phyloP scores from a whole-genome alignment of 2,113 vertebrate species.

The Rhipidura dahli region DNA sequence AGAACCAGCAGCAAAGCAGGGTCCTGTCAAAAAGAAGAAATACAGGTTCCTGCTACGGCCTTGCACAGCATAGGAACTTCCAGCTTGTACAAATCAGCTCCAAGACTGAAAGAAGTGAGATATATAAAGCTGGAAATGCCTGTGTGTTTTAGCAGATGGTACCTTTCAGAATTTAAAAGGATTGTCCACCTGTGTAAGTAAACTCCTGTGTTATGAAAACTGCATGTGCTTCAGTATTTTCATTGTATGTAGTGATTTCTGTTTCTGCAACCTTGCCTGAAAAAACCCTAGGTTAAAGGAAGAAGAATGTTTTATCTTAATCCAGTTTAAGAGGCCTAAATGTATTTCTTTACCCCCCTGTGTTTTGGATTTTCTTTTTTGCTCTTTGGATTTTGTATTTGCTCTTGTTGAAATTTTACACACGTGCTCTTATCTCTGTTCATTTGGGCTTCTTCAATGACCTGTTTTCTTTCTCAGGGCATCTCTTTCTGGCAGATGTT shows the following conservation, averaged over 20 bases:
- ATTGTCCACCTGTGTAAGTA: slow-evolving; percentile 37
- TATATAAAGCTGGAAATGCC: slow-evolving; percentile 27
- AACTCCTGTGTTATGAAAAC: background rate
- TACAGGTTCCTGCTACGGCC: background rate
- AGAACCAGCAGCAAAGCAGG: background rate
- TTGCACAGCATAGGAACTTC: slow-evolving; percentile 8
- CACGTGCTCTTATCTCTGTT: background rate
- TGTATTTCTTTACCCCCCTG: rapidly evolving
- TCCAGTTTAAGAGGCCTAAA: background rate
- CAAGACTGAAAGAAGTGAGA: background rate
- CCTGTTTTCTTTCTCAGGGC: background rate
- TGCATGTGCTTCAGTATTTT: background rate
- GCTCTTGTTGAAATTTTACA: background rate
- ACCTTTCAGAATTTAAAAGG: background rate
- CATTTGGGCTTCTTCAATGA: background rate
- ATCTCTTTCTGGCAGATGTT: background rate
- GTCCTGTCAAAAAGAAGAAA: slow-evolving; percentile 25
- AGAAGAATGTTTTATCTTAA: background rate
- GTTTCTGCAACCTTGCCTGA: background rate
- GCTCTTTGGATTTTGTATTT: too few relatives aligned
- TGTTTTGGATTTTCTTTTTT: background rate
- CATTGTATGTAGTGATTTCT: background rate
- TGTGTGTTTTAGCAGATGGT: background rate
- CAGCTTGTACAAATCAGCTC: background rate
- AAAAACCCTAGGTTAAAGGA: background rate